Percentiles rank a stretch among this genome's conserved stretches.
Evolutionary conservation across 2,888 invertebrate genomes (phyloP).

Genomic region (Bombylius discolor): DNA sequence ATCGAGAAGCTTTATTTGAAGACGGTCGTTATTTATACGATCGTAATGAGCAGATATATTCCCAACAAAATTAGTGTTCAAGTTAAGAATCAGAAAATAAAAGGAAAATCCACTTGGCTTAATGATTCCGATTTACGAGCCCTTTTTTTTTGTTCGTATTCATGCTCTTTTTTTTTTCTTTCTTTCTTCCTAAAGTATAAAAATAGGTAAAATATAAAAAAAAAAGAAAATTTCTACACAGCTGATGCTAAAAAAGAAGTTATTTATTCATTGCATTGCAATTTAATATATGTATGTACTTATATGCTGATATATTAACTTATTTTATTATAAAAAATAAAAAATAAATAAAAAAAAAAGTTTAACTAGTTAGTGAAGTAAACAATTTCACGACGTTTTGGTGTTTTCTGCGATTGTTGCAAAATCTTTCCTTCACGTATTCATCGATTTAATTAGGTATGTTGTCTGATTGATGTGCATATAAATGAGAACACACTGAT

Average conservation of each 20-base stretch:
- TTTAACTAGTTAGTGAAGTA: background rate
- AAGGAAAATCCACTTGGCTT: slow-evolving; percentile 8
- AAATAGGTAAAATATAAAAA: too few species aligned
- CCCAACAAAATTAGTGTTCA: slow-evolving; percentile 8
- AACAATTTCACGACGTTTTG: slow-evolving; percentile 1
- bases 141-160: slow-evolving; percentile 8
- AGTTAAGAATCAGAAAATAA: slow-evolving; percentile 9
- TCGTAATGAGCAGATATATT: slow-evolving; percentile 10
- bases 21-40: slow-evolving; percentile 9
- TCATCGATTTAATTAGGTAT: slow-evolving; percentile 12
- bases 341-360: too few species aligned
- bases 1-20: background rate
- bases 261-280: too few species aligned
- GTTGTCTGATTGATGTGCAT: slow-evolving; percentile 8
- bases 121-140: slow-evolving; percentile 11
- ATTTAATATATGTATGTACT: too few species aligned
- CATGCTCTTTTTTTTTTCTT: background rate
- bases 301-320: too few species aligned
- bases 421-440: slow-evolving; percentile 6
- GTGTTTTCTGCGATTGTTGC: slow-evolving; percentile 5
- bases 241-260: too few species aligned
- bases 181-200: too few species aligned
- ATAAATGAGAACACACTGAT: background rate
- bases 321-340: too few species aligned
- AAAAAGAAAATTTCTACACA: too few species aligned